A percentile compares a stretch with the other conserved stretches of the same genome.
Conservation (phyloP, 2,888 invertebrate species). For the Epinotia demarniana region DNA sequence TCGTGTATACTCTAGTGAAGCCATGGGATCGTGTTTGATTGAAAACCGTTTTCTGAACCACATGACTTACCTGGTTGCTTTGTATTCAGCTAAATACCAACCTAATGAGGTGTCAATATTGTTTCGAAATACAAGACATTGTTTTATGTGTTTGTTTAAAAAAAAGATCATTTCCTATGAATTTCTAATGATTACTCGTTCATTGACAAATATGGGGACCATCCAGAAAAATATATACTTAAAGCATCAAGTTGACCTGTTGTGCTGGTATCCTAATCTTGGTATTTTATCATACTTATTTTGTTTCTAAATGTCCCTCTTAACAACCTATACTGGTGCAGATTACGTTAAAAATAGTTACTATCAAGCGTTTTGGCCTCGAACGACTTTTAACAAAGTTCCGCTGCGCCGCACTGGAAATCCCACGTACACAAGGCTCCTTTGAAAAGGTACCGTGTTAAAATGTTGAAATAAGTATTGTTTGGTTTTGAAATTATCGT, state of each 20-base stretch:
- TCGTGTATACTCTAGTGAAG: not conserved
- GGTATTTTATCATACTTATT: not conserved
- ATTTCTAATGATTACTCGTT: no score
- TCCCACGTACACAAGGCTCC: not conserved
- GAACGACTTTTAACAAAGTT: conserved; percentile 23
- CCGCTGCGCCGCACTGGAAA: not conserved
- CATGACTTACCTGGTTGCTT: not conserved
- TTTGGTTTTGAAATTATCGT: not conserved
- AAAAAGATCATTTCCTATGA: not conserved
- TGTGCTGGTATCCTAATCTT: not conserved
- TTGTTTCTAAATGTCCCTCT: conserved; percentile 1
- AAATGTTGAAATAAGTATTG: not conserved
- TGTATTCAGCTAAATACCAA: not conserved
- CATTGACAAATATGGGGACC: no score
- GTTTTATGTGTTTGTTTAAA: not conserved
- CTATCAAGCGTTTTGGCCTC: conserved; percentile 13
- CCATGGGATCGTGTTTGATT: not conserved
- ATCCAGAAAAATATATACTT: no score
- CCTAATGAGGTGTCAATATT: not conserved
- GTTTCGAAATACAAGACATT: not conserved
- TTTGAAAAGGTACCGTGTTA: not conserved
- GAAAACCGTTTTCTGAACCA: not conserved
- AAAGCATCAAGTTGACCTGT: not conserved
- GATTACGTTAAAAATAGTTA: conserved; percentile 34
- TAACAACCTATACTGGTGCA: not conserved